phyloP scores from a whole-genome alignment of 2,888 invertebrate genomes.

The Diloba caeruleocephala region DNA sequence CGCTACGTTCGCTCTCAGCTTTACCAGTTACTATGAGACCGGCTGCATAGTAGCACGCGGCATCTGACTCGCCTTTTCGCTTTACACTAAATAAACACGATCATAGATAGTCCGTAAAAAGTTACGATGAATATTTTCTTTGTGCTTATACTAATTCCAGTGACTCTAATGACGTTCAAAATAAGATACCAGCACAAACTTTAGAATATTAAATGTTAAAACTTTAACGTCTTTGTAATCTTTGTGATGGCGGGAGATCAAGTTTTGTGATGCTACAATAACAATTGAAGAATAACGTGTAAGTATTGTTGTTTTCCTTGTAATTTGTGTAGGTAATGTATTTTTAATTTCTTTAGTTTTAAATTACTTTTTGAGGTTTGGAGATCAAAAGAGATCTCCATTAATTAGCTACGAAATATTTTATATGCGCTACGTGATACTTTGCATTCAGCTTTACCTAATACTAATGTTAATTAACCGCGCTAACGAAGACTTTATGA shows the following conservation, averaged over 20 bases:
- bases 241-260: constrained; percentile 55
- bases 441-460: too few relatives aligned
- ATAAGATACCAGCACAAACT: constrained; percentile 53
- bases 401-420: too few relatives aligned
- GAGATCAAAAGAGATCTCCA: too few relatives aligned
- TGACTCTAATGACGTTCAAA: constrained; percentile 56
- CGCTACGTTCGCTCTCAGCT: constrained; percentile 6
- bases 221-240: constrained; percentile 56
- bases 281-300: constrained; percentile 46
- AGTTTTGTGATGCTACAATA: constrained; percentile 56
- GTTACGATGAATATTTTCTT: constrained; percentile 68
- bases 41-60: constrained; percentile 70
- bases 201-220: constrained; percentile 47
- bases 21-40: constrained; percentile 71
- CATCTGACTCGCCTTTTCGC: constrained; percentile 46
- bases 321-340: constrained; percentile 16
- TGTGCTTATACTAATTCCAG: constrained; percentile 57
- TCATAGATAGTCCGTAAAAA: constrained; percentile 52
- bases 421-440: too few relatives aligned
- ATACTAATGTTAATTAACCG: too few relatives aligned
- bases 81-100: constrained; percentile 68
- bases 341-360: constrained; percentile 7
- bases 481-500: too few relatives aligned
- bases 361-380: neutral
- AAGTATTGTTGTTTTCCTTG: constrained; percentile 49